phyloP scores from a whole-genome alignment of 2,797 vertebrate species.

The Typhlichthys subterraneus region DNA sequence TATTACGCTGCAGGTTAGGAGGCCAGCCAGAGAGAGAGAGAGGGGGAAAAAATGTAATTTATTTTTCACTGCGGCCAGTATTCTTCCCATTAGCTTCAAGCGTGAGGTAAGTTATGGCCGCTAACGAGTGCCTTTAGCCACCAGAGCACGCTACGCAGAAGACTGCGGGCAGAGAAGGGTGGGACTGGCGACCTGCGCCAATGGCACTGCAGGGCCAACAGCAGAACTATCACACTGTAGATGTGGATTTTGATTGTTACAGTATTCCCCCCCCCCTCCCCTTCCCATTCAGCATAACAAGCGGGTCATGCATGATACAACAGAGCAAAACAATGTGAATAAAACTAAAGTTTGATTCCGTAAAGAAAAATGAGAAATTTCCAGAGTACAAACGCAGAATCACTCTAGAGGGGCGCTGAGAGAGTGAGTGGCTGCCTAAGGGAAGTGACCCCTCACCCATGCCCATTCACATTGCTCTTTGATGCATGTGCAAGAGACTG shows the following conservation, averaged over 20 bases:
- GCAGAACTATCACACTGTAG: too few species aligned
- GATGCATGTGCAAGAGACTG: constrained; percentile 23
- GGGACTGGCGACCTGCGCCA: constrained; percentile 32
- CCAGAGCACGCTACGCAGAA: constrained; percentile 76
- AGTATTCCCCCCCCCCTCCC: background rate
- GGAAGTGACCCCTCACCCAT: constrained; percentile 19
- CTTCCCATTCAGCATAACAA: background rate
- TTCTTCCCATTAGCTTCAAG: constrained; percentile 91
- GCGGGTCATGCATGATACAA: constrained; percentile 9
- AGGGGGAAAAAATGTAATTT: constrained; percentile 83
- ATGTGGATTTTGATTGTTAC: background rate
- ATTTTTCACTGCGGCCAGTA: constrained; percentile 94
- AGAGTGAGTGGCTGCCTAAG: constrained; percentile 14
- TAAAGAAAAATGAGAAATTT: constrained; percentile 16
- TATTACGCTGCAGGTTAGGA: constrained; percentile 90
- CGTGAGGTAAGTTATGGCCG: constrained; percentile 84
- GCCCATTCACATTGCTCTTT: constrained; percentile 37
- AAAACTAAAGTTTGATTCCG: background rate
- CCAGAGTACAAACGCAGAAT: constrained; percentile 5
- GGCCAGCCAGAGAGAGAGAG: constrained; percentile 79
- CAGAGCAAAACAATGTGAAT: constrained; percentile 13
- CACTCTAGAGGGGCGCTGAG: constrained; percentile 9
- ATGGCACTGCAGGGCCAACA: constrained; percentile 27
- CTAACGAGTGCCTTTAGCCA: constrained; percentile 82
- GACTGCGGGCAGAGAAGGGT: constrained; percentile 49